phyloP scores from a whole-genome alignment of 2,113 vertebrate species.

The Telmatochromis sp. region DNA sequence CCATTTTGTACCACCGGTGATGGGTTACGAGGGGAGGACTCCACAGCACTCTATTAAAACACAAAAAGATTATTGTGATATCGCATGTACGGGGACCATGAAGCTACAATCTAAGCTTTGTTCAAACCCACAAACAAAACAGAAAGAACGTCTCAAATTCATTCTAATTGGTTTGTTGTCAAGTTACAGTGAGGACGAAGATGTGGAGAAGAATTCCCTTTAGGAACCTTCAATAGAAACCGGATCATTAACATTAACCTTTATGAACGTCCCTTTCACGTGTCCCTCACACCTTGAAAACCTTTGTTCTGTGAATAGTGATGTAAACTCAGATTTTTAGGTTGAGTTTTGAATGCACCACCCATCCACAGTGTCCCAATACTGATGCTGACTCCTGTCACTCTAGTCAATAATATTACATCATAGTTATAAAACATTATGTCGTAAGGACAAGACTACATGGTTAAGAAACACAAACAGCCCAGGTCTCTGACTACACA shows the following conservation, averaged over 20 bases:
- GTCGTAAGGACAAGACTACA: neutral
- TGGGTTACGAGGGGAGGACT: conserved; percentile 89
- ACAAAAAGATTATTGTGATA: neutral
- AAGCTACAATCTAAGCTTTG: neutral
- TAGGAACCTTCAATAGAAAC: neutral
- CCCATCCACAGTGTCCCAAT: neutral
- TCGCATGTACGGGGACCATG: neutral
- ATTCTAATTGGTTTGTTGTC: neutral
- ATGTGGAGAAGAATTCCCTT: neutral
- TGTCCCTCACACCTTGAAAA: neutral
- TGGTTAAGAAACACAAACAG: neutral
- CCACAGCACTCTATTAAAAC: conserved; percentile 74
- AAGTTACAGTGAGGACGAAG: neutral
- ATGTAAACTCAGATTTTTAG: neutral
- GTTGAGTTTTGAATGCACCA: neutral
- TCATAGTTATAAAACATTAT: neutral
- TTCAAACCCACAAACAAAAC: neutral
- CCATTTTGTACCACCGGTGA: conserved; percentile 89
- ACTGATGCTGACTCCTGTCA: neutral
- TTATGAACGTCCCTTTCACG: neutral
- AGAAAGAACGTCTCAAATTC: neutral
- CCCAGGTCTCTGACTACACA: neutral
- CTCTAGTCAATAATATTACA: neutral
- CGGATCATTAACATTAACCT: neutral
- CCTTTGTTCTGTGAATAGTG: neutral